Base-by-base conservation (phyloP, 2,113 vertebrate species). In the Lanius collurio region DNA sequence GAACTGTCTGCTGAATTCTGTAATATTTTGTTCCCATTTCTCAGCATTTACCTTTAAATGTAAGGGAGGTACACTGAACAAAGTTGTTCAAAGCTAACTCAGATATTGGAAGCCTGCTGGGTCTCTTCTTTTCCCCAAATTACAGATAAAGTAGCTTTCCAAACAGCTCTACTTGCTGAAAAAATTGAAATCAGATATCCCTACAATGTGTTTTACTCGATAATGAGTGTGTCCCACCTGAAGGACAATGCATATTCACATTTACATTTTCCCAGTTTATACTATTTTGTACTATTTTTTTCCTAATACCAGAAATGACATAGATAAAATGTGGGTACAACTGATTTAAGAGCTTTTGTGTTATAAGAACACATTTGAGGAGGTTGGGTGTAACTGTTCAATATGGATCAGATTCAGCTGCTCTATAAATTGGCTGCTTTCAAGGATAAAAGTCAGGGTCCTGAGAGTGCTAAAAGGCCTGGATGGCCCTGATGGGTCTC, bases 181-280 rank as follows among this genome's bases (percentile, higher is more conserved):
- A 80, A 91, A 86, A 78, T 30, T 90, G 64, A 90, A 86, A 93
- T 93, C 93, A 81, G 68, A 88, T 93, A 92, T 77, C 27, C n/a
- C 13, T 71, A 71, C 78, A 88, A 63, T 86, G 44, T 93, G 83
- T 88, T 94, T 93, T 33, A 64, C 47, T 88, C 52, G 74, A 93
- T 93, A 95, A 97, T 92, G 52, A 81, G 42, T 1, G 0, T 92
- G 73, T 75, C 65, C 62, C 52, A 62, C 64, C 49, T 92, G 68
- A 90, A 89, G 69, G 56, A 50, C 8, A 35, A 64, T 39, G 47
- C 42, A 56, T 7, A 14, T n/a, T 57, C 67, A 59, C 30, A 69
- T 76, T 79, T 69, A 46, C 18, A 52, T 79, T 95, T 89, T 67
- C 49, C 18, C 57, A 79, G 17, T 73, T 93, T 74, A n/a, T 62